Evolutionary conservation across 2,888 invertebrate species (phyloP), one percentile per base, ranked within the genome.

Genomic region (Aelia acuminata): DNA sequence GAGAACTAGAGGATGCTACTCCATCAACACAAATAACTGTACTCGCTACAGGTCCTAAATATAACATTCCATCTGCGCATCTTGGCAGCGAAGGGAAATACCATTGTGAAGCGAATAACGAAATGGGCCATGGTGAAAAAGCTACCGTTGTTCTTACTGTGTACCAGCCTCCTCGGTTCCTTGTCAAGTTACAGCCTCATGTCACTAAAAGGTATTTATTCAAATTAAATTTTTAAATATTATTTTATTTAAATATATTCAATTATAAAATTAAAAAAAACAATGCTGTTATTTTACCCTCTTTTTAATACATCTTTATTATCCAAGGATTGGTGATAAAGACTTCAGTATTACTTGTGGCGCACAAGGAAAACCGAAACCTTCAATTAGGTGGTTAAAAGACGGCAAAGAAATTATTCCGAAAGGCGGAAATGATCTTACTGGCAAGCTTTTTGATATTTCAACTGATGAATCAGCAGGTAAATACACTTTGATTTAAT

Each of bases 51-150:
- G 97, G 97, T 0, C 95, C 96, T 35, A 96, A 96, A 91, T 97
- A 97, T 92, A 96, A 96, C 63, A 97, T 98, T 91, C 95, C 96
- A 1, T 96, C 96, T 89, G 97, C 96, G 0, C 96, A 97, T 91
- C 94, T 97, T 63, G 96, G 95, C 80, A 96, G 96, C 91, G 97
- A 98, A 92, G 98, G 98, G 7, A 95, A 95, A 84, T 98, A 98
- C 93, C 96, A 96, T 91, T 98, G 98, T 91, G 97, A 97, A 92
- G 97, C 98, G 0, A 96, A 95, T 88, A 98, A 98, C 92, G 97
- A 97, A 92, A 93, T 97, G 90, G 98, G 98, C 2, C 96, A 96
- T 90, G 97, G 98, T 1, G 96, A 97, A 90, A 94, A 96, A 90
- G 97, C 97, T 0, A 96, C 96, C 0, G 97, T 97, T 75, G 95